A percentile compares a stretch with the other conserved stretches of the same genome.
Conservation (phyloP, 2,888 invertebrate species). For the Eugnorisma glareosa region DNA sequence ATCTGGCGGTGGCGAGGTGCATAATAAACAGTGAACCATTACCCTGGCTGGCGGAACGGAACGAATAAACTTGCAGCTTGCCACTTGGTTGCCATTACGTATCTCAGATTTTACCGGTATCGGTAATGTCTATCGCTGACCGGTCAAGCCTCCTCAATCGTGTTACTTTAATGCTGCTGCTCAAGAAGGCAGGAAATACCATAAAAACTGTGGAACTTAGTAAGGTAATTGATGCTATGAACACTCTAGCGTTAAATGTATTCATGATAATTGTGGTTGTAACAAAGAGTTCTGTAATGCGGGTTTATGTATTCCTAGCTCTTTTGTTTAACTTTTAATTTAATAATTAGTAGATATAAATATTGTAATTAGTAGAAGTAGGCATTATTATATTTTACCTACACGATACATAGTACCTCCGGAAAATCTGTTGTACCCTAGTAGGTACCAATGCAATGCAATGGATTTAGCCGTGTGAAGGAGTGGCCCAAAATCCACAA, state of each 20-base stretch:
- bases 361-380: neutral
- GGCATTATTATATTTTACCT: neutral
- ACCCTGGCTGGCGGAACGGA: slow-evolving; percentile 80
- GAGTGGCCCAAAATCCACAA: neutral
- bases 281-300: slow-evolving; percentile 43
- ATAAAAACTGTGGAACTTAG: slow-evolving; percentile 51
- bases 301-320: slow-evolving; percentile 32
- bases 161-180: slow-evolving; percentile 22
- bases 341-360: neutral
- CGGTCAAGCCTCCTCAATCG: slow-evolving; percentile 48
- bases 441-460: neutral
- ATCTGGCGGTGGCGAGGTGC: slow-evolving; percentile 72
- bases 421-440: neutral
- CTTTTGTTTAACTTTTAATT: slow-evolving; percentile 34
- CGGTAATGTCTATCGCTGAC: slow-evolving; percentile 50
- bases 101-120: slow-evolving; percentile 50
- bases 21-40: slow-evolving; percentile 77
- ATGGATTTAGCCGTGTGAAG: neutral
- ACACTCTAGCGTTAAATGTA: slow-evolving; percentile 58
- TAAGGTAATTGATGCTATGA: slow-evolving; percentile 36
- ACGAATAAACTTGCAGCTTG: slow-evolving; percentile 69
- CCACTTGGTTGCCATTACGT: slow-evolving; percentile 56
- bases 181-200: slow-evolving; percentile 49
- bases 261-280: slow-evolving; percentile 45
- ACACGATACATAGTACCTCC: neutral